phyloP scores from a whole-genome alignment of 1,140 invertebrate species.

The Aricia agestis region DNA sequence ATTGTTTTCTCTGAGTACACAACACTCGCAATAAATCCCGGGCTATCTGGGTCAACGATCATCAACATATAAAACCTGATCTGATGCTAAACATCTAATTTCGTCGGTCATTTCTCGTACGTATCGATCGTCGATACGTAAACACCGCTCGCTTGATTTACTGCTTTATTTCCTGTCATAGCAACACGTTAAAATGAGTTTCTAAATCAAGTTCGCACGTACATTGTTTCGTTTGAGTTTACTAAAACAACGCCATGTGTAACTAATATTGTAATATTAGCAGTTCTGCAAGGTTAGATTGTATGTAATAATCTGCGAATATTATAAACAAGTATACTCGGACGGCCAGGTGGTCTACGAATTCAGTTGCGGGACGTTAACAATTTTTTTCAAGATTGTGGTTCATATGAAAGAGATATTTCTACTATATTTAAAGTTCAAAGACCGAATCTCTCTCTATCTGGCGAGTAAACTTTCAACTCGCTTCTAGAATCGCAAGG shows the following conservation, averaged over 20 bases:
- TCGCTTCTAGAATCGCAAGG: too few species aligned
- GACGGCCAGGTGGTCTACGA: too few species aligned
- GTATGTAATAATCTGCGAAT: not conserved
- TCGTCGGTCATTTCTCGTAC: conserved; percentile 39
- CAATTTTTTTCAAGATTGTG: too few species aligned
- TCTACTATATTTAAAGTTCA: too few species aligned
- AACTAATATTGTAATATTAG: conserved; percentile 25
- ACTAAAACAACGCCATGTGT: conserved; percentile 28
- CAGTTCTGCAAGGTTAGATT: not conserved
- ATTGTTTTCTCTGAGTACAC: conserved; percentile 32
- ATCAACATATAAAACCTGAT: conserved; percentile 5
- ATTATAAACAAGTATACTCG: not conserved
- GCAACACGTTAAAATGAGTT: conserved; percentile 38
- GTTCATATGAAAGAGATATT: too few species aligned
- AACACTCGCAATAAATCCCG: conserved; percentile 34
- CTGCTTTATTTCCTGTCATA: conserved; percentile 49
- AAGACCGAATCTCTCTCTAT: too few species aligned
- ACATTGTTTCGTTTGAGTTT: conserved; percentile 23
- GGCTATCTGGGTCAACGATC: conserved; percentile 46
- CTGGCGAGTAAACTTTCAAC: too few species aligned
- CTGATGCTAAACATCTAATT: conserved; percentile 57
- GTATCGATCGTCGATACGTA: conserved; percentile 34
- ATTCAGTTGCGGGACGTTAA: too few species aligned
- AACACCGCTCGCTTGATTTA: conserved; percentile 37
- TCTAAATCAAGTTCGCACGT: conserved; percentile 11